Percentiles rank a stretch among this genome's conserved stretches.
These are phyloP conservation scores for Acipenser transmontanus DNA, from an alignment of 2,797 vertebrate genomes.

Conservation along the genomic window DNA sequence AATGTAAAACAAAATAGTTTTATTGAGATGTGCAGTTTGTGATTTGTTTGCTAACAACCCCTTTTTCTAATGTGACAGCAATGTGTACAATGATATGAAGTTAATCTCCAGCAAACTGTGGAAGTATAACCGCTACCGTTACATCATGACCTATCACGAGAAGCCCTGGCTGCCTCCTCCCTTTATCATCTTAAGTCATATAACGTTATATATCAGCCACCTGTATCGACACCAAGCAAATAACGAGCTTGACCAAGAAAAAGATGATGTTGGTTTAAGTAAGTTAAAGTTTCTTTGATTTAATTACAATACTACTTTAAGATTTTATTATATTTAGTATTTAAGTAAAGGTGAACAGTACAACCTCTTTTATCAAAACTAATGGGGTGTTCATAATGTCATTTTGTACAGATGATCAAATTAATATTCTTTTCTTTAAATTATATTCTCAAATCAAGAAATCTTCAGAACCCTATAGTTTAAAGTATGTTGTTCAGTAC, in stretches of 20 bases:
- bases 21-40: constrained; percentile 9
- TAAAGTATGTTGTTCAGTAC: no score
- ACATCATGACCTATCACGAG: constrained; percentile 90
- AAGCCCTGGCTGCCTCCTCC: constrained; percentile 91
- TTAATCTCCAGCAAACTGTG: constrained; percentile 84
- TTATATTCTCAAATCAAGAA: no score
- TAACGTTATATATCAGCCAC: constrained; percentile 55
- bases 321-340: no score
- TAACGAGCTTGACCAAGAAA: constrained; percentile 59
- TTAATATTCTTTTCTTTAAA: no score
- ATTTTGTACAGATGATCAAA: no score
- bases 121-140: constrained; percentile 93
- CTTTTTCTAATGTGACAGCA: constrained; percentile 53
- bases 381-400: no score
- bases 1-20: constrained; percentile 3
- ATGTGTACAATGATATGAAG: constrained; percentile 86
- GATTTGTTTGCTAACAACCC: not conserved
- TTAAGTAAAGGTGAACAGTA: no score
- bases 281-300: constrained; percentile 43
- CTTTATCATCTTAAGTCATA: constrained; percentile 77
- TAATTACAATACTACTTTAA: no score
- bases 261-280: constrained; percentile 77
- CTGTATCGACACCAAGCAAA: constrained; percentile 52
- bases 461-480: no score
- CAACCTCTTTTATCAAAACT: no score